These are phyloP conservation scores for Phalanger gymnotis DNA, from an alignment of 2,797 vertebrate species.

Conservation along the genomic window DNA sequence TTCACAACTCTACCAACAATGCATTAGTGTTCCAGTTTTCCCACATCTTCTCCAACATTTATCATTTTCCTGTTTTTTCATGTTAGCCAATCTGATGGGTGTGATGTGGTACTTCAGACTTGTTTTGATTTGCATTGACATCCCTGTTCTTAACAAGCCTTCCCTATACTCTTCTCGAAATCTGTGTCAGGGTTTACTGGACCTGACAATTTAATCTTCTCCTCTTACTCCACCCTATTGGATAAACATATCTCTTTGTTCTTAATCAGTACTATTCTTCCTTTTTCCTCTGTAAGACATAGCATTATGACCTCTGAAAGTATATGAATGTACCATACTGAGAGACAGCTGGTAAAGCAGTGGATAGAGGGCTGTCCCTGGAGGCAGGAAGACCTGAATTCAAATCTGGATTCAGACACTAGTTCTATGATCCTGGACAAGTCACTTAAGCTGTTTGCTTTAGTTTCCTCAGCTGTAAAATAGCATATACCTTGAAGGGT, in stretches of 20 bases:
- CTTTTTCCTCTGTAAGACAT: neutral
- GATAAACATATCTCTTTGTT: neutral
- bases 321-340: neutral
- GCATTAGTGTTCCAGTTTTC: too few relatives aligned
- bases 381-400: neutral
- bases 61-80: too few relatives aligned
- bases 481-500: neutral
- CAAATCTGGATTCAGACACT: neutral
- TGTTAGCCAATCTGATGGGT: too few relatives aligned
- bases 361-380: neutral
- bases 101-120: too few relatives aligned
- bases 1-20: too few relatives aligned
- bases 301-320: neutral
- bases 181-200: neutral
- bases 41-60: too few relatives aligned
- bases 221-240: neutral
- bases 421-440: neutral
- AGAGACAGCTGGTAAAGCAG: neutral
- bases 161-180: neutral
- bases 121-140: too few relatives aligned
- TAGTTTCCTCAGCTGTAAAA: neutral
- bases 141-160: neutral
- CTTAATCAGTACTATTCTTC: neutral
- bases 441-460: neutral
- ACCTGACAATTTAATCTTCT: neutral